Conservation (phyloP, 2,113 vertebrate genomes). For the Tympanuchus pallidicinctus region DNA sequence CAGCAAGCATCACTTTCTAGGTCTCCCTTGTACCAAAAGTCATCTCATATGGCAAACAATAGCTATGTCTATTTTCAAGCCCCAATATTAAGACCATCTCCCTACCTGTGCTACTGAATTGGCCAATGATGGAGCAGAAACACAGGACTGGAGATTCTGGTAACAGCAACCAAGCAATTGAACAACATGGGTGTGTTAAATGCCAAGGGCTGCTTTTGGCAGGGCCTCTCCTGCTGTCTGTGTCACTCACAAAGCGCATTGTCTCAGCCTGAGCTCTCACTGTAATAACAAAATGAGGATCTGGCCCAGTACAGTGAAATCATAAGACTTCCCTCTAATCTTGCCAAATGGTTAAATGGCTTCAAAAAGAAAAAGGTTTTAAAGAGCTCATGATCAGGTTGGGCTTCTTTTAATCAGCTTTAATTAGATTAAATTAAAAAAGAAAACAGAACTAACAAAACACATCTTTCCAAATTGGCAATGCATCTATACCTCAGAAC, state of each 20-base stretch:
- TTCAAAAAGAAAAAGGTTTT: neutral
- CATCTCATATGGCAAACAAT: neutral
- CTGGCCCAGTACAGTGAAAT: neutral
- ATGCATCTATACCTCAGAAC: neutral
- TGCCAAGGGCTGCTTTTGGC: neutral
- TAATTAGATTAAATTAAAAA: neutral
- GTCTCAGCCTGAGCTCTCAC: neutral
- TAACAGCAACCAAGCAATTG: neutral
- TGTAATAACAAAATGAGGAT: neutral
- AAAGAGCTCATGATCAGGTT: neutral
- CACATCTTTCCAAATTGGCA: neutral
- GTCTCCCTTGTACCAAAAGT: neutral
- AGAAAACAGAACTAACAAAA: neutral
- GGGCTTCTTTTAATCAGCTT: neutral
- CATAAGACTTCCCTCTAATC: neutral
- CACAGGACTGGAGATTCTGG: neutral
- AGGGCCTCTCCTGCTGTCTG: neutral
- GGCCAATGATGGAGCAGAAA: conserved; percentile 21
- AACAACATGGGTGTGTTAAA: neutral
- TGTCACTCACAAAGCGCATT: neutral
- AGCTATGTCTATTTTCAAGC: neutral
- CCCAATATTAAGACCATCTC: neutral
- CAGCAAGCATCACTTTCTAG: neutral
- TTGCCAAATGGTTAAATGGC: neutral
- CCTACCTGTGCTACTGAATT: neutral